Evolutionary conservation across 2,113 vertebrate genomes (phyloP), one percentile per base, ranked within the genome.

Genomic region (Sinocyclocheilus maitianheensis): DNA sequence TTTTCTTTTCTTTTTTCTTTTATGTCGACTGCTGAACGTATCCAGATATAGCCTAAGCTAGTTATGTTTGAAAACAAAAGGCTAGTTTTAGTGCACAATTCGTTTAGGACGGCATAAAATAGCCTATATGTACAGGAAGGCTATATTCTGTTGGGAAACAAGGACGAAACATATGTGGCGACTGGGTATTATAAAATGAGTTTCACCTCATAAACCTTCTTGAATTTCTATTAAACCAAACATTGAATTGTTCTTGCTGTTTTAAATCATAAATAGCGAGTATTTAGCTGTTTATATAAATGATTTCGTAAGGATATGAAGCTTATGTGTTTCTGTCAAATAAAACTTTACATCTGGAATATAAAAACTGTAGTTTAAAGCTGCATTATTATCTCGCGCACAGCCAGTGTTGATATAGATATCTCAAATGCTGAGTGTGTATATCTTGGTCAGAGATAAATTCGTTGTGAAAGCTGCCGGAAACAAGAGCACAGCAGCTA

Each of bases 391-490:
- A 53, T 83, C 30, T 71, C 48, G 10, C 9, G 14, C 65, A 51
- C 43, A 37, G 81, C n/a, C 46, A 22, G 18, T 67, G 76, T 37
- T 74, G 10, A 75, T 30, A 85, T 11, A 60, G 65, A 60, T 43
- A 58, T 48, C 65, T 30, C 40, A 51, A 12, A 51, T 76, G 85
- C 40, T 81, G 58, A 75, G 79, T 81, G 40, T 16, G 43, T 69
- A 46, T 81, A 26, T 79, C 53, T 63, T 71, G n/a, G 65, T 81
- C 55, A 75, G 85, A 82, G 76, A 90, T 88, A 92, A 90, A 94
- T 92, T 87, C 78, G 91, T 92, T 92, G 30, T 91, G 93, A 94
- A 90, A 84, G 92, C 90, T 92, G 92, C 91, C 89, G 91, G 91
- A 92, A 93, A 93, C 86, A 62, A 46, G 84, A 87, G 82, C 86